Evolutionary conservation across 1,140 invertebrate species (phyloP), one percentile per base, ranked within the genome.

Genomic region (Aphaenogaster floridana): DNA sequence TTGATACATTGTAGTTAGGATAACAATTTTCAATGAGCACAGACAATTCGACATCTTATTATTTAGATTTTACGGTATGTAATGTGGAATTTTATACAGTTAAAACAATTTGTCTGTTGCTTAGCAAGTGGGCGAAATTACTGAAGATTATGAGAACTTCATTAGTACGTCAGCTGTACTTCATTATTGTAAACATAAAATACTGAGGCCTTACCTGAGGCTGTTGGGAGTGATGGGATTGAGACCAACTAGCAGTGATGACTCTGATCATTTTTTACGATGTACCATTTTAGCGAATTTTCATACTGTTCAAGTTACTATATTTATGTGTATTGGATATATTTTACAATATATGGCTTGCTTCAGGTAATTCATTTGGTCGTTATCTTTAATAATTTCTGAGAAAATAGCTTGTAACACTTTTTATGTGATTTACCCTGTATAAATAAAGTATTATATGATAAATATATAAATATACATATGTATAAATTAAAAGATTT

Each of bases 101-200:
- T 66, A 45, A 64, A 34, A 64, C 9, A 3, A 71, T 71, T 36
- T 69, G 50, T 81, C 1, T 52, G n/a, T 80, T 68, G 34, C 11
- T 21, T 0, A 45, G 81, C 92, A 97, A 96, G 96, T 97, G 88
- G 97, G 97, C 59, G 97, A 97, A 93, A 97, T 97, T 84, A 96
- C 96, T 3, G 96, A 97, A 94, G 96, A 97, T 93, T 96, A 96
- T 78, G 96, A 97, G 79, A 95, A 95, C 81, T 28, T 90, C 0
- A 91, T 97, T 92, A 97, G 97, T 89, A 97, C 97, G 76, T 97
- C 97, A 3, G 97, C 97, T 45, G 96, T 98, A 85, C 95, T 98
- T 93, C 96, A 97, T 93, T 97, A 97, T 91, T 98, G 97, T 94
- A 97, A 98, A 95, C 96, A 96, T 61, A 98, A 97, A 96, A 97